A percentile compares a stretch with the other conserved stretches of the same genome.
These are phyloP conservation scores for Leptoclinus maculatus DNA, from an alignment of 2,797 vertebrate species.

Conservation along the genomic window DNA sequence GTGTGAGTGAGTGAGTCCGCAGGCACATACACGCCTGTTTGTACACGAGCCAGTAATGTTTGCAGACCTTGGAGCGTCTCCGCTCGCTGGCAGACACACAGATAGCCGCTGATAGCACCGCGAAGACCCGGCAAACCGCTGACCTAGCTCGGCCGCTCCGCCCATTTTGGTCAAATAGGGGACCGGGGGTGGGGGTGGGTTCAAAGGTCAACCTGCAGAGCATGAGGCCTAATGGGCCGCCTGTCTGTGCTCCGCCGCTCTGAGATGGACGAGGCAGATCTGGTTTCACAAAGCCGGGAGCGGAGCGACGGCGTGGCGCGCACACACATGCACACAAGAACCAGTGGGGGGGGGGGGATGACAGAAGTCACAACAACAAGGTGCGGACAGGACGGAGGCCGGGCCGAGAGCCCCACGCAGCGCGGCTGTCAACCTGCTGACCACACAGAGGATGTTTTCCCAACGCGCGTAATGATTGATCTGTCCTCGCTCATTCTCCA, in stretches of 20 bases:
- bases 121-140: slow-evolving; percentile 77
- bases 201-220: slow-evolving; percentile 78
- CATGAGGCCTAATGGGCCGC: slow-evolving; percentile 76
- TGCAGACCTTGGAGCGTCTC: slow-evolving; percentile 74
- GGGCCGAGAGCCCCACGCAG: slow-evolving; percentile 46
- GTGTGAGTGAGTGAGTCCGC: slow-evolving; percentile 23
- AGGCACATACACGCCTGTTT: slow-evolving; percentile 42
- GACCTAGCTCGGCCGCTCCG: slow-evolving; percentile 60
- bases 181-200: slow-evolving; percentile 31
- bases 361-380: slow-evolving; percentile 73
- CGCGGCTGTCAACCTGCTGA: slow-evolving; percentile 70
- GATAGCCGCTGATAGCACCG: slow-evolving; percentile 80
- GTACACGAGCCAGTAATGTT: slow-evolving; percentile 53
- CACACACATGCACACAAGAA: slow-evolving; percentile 6
- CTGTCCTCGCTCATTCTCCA: slow-evolving; percentile 56
- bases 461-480: slow-evolving; percentile 71
- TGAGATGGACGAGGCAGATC: slow-evolving; percentile 80
- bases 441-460: slow-evolving; percentile 69
- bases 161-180: slow-evolving; percentile 72
- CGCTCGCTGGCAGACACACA: slow-evolving; percentile 67
- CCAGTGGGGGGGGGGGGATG: slow-evolving; percentile 25
- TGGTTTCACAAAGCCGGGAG: slow-evolving; percentile 80
- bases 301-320: slow-evolving; percentile 10
- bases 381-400: slow-evolving; percentile 78
- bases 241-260: slow-evolving; percentile 74